Percentiles rank a stretch among this genome's conserved stretches.
Evolutionary conservation across 2,113 vertebrate genomes (phyloP).

Genomic region (Tor tambroides): DNA sequence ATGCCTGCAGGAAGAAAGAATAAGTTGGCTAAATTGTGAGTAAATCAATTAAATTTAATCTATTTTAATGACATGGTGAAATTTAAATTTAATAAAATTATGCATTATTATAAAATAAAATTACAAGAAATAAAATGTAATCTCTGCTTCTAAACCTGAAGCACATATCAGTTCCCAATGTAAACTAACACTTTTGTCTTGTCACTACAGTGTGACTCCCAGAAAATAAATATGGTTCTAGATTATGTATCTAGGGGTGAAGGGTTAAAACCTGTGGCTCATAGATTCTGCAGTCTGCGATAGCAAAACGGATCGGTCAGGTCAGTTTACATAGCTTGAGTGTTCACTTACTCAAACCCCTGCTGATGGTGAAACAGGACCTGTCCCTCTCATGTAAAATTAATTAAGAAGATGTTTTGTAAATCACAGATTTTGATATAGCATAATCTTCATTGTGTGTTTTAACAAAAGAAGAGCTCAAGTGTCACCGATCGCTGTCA

Average conservation of each 20-base stretch:
- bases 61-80: not conserved
- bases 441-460: slow-evolving; percentile 35
- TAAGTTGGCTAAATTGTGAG: not conserved
- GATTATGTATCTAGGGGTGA: slow-evolving; percentile 28
- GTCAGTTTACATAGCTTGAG: slow-evolving; percentile 48
- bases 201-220: not conserved
- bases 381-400: slow-evolving; percentile 60
- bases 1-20: not conserved
- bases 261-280: slow-evolving; percentile 23
- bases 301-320: slow-evolving; percentile 45
- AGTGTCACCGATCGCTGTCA: slow-evolving; percentile 48
- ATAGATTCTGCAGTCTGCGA: slow-evolving; percentile 29
- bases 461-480: slow-evolving; percentile 63
- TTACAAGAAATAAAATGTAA: not conserved
- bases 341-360: slow-evolving; percentile 35
- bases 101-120: too few species aligned
- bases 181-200: not conserved
- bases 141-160: not conserved
- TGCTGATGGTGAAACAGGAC: slow-evolving; percentile 56
- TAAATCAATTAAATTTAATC: too few species aligned
- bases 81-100: not conserved
- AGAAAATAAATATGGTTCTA: not conserved
- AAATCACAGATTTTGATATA: slow-evolving; percentile 61
- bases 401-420: slow-evolving; percentile 59
- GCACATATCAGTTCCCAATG: not conserved